These are phyloP conservation scores for Orthosia cruda DNA, from an alignment of 2,888 invertebrate genomes.

Conservation along the genomic window DNA sequence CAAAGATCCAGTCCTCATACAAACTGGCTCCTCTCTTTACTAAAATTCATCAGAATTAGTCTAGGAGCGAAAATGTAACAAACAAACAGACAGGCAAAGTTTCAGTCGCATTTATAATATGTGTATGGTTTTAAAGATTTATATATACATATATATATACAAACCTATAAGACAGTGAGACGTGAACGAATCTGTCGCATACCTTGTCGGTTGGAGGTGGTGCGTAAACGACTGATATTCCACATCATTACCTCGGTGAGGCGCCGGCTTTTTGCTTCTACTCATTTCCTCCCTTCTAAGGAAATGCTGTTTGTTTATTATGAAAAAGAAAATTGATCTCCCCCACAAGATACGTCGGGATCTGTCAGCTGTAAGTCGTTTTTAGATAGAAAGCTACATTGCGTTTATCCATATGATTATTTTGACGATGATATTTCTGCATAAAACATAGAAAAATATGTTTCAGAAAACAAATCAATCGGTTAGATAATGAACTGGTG, in stretches of 20 bases:
- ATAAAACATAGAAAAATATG: too few species aligned
- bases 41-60: too few species aligned
- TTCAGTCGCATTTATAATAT: neutral
- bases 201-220: slow-evolving; percentile 66
- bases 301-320: slow-evolving; percentile 34
- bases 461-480: neutral
- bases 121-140: neutral
- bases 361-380: slow-evolving; percentile 35
- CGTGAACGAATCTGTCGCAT: slow-evolving; percentile 12
- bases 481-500: neutral
- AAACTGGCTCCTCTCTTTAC: too few species aligned
- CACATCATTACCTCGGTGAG: slow-evolving; percentile 76
- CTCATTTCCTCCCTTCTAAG: slow-evolving; percentile 57
- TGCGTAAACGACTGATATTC: slow-evolving; percentile 81
- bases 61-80: too few species aligned
- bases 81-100: too few species aligned
- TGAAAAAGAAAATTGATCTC: slow-evolving; percentile 49
- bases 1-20: too few species aligned
- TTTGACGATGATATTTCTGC: neutral
- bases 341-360: slow-evolving; percentile 20
- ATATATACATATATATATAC: neutral
- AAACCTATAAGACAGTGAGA: neutral
- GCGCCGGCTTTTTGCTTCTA: slow-evolving; percentile 53
- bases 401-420: slow-evolving; percentile 16
- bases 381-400: slow-evolving; percentile 28